These are phyloP conservation scores for Boloria euphrosyne DNA, from an alignment of 2,888 invertebrate species.

Conservation along the genomic window DNA sequence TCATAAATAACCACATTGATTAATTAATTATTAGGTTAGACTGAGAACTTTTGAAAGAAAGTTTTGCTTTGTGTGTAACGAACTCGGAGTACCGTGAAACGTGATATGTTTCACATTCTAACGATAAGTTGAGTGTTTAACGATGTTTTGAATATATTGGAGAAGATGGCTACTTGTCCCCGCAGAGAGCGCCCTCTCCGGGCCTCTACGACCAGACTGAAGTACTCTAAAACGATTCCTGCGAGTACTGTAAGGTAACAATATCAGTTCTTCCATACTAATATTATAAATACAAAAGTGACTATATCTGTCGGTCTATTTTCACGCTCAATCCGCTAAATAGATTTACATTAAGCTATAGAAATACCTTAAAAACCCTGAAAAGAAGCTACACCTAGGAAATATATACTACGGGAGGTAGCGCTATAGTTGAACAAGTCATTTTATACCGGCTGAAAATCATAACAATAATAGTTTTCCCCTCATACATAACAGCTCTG, in stretches of 20 bases:
- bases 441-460: too few relatives aligned
- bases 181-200: constrained; percentile 64
- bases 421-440: too few relatives aligned
- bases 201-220: constrained; percentile 65
- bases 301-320: too few relatives aligned
- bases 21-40: constrained; percentile 33
- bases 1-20: constrained; percentile 28
- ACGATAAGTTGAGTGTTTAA: constrained; percentile 38
- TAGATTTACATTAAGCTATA: too few relatives aligned
- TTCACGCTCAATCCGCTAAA: too few relatives aligned
- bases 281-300: neutral
- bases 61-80: constrained; percentile 42
- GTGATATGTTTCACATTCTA: constrained; percentile 1
- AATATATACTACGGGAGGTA: too few relatives aligned
- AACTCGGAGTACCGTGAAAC: constrained; percentile 34
- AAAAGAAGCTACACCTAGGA: too few relatives aligned
- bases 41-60: constrained; percentile 46
- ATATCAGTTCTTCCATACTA: neutral
- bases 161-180: constrained; percentile 69
- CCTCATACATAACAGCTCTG: too few relatives aligned
- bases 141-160: constrained; percentile 22
- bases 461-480: too few relatives aligned
- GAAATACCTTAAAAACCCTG: too few relatives aligned
- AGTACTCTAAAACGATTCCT: constrained; percentile 74
- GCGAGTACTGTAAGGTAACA: constrained; percentile 71